phyloP scores from a whole-genome alignment of 2,113 vertebrate genomes.

The Pristiophorus japonicus region DNA sequence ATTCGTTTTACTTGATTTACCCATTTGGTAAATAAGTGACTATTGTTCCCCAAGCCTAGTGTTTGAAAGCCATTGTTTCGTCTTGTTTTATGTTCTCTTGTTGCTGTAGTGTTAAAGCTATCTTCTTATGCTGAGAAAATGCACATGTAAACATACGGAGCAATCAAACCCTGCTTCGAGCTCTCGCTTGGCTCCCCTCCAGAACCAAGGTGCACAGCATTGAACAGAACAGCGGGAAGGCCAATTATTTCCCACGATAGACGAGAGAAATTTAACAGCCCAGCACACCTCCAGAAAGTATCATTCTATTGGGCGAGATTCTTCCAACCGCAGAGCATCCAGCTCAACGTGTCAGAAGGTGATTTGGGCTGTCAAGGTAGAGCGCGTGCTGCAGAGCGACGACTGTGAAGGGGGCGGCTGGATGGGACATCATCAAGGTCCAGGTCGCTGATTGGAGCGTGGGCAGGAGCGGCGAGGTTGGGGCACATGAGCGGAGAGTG shows the following conservation, averaged over 20 bases:
- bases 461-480: too few relatives aligned
- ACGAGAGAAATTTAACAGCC: neutral
- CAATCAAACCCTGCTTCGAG: neutral
- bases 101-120: neutral
- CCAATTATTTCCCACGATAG: neutral
- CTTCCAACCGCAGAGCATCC: neutral
- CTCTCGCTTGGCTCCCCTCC: neutral
- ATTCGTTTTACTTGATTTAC: neutral
- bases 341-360: neutral
- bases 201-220: too few relatives aligned
- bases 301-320: neutral
- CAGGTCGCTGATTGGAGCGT: too few relatives aligned
- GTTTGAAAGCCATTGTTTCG: conserved; percentile 12
- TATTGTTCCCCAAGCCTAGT: neutral
- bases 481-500: too few relatives aligned
- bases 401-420: too few relatives aligned
- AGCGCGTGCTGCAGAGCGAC: too few relatives aligned
- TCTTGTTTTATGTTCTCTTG: neutral
- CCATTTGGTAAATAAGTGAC: conserved; percentile 12
- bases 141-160: neutral
- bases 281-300: neutral
- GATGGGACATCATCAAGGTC: too few relatives aligned
- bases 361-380: too few relatives aligned
- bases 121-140: neutral
- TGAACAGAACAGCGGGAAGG: neutral